Conservation (phyloP, 2,888 invertebrate species). For the Uropetala carovei region DNA sequence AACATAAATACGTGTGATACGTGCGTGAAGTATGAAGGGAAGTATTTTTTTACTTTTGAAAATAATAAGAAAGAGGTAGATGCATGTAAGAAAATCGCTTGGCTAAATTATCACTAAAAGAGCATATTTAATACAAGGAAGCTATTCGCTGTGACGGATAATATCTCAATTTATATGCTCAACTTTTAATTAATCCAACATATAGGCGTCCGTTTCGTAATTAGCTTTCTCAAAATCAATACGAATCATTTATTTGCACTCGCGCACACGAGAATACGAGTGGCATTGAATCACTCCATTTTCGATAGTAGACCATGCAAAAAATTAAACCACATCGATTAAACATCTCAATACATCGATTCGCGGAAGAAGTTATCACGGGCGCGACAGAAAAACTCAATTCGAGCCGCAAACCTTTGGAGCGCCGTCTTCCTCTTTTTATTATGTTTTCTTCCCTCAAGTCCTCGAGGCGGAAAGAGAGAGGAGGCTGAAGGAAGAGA, state of each 20-base stretch:
- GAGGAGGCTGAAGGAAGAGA: background rate
- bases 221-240: background rate
- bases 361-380: background rate
- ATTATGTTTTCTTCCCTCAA: no score
- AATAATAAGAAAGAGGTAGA: no score
- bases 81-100: no score
- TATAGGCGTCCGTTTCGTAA: background rate
- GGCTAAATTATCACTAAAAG: no score
- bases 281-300: background rate
- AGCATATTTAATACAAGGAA: no score
- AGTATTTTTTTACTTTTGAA: no score
- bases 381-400: background rate
- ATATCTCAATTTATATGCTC: no score
- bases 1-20: no score
- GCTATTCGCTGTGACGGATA: no score
- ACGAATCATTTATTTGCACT: background rate
- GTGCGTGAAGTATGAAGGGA: no score
- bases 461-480: background rate
- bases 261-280: background rate
- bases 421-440: background rate
- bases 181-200: no score
- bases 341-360: conserved; percentile 8
- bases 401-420: background rate
- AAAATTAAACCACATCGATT: background rate
- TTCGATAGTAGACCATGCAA: background rate